Base-by-base conservation (phyloP, 2,113 vertebrate genomes). In the Chrysemys picta region DNA sequence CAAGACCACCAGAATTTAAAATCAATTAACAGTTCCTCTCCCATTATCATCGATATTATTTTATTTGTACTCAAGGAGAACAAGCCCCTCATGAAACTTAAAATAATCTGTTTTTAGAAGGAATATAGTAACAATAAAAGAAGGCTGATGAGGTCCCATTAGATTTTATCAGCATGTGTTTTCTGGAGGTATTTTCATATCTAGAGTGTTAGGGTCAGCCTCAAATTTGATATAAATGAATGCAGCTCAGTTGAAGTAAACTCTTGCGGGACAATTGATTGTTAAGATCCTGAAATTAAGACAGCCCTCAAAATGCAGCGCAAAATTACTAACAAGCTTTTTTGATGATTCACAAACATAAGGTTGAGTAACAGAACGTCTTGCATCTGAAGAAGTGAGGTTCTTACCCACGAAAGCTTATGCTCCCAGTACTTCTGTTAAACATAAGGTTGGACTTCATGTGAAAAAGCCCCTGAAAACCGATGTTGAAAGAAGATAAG, bases 61-160 rank as follows among this genome's bases (percentile, higher is more conserved):
- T 89, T 78, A 2, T 80, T 79, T 93, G 35, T 50, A 72, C 57
- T 69, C 94, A 75, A 85, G 83, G 11, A 91, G 91, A 94, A 53
- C 81, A 50, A 91, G 85, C 9, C 45, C 50, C 96, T 91, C 89
- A 75, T 82, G 84, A 95, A 96, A 95, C 83, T 88, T 91, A 35
- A 88, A 97, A 88, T 90, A 94, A 94, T 91, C 96, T 96, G 86
- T 95, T 97, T 97, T 84, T 92, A 92, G 96, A 94, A 93, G 90
- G 8, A 52, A 42, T 75, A 69, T 79, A 92, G 79, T 87, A 89
- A 10, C 80, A 80, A 85, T 29, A 35, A 65, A 88, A 79, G 85
- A 89, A 91, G 80, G 49, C 65, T 65, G 62, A 31, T 92, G 85
- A 91, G 90, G 89, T 96, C 89, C 84, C 89, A 14, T 84, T 38